Percentiles rank a stretch among this genome's conserved stretches.
These are phyloP conservation scores for Drosophila meridionalis DNA, from an alignment of 2,888 invertebrate genomes.

Conservation along the genomic window DNA sequence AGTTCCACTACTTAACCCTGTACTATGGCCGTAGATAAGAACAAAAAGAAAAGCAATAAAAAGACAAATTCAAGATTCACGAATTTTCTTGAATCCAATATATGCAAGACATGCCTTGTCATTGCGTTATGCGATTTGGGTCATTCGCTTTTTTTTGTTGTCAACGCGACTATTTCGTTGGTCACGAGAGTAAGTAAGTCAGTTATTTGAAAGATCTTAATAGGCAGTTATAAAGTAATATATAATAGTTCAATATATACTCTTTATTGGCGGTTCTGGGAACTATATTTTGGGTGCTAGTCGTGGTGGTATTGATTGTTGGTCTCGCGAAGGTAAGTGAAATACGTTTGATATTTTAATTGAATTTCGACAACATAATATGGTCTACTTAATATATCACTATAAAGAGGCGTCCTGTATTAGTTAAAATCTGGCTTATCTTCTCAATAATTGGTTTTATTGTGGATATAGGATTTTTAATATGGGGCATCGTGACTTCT, in stretches of 20 bases:
- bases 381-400: neutral
- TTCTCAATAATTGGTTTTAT: conserved; percentile 65
- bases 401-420: conserved; percentile 43
- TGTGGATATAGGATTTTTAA: conserved; percentile 50
- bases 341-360: neutral
- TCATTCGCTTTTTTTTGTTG: conserved; percentile 63
- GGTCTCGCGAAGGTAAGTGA: conserved; percentile 60
- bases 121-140: conserved; percentile 58
- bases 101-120: conserved; percentile 48
- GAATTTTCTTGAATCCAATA: conserved; percentile 18
- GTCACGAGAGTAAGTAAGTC: conserved; percentile 29
- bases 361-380: neutral
- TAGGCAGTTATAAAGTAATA: neutral
- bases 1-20: conserved; percentile 15
- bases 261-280: conserved; percentile 61
- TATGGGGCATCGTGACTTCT: conserved; percentile 57
- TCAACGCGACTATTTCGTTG: conserved; percentile 54
- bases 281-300: conserved; percentile 59
- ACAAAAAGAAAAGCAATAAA: conserved; percentile 24
- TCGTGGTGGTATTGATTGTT: conserved; percentile 61
- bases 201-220: neutral
- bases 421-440: conserved; percentile 58
- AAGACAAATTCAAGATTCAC: neutral
- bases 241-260: conserved; percentile 41
- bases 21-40: conserved; percentile 49